Evolutionary conservation across 2,888 invertebrate genomes (phyloP).

Genomic region (Drosophila koepferae): DNA sequence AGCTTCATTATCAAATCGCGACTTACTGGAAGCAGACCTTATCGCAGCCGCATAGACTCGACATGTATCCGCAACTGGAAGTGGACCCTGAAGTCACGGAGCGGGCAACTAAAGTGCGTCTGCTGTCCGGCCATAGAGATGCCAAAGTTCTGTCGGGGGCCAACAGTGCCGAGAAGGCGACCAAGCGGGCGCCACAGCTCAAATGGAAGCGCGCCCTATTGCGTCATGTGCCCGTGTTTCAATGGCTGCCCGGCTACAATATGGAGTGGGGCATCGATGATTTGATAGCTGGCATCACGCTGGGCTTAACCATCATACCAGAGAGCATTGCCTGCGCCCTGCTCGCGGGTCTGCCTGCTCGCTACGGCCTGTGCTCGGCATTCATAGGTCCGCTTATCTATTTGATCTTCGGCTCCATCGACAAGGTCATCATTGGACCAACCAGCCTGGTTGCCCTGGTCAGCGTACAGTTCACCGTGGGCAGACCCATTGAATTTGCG

Average conservation of each 20-base stretch:
- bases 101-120: slow-evolving; percentile 49
- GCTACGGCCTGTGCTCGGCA: slow-evolving; percentile 96
- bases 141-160: slow-evolving; percentile 2
- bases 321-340: slow-evolving; percentile 97
- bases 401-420: slow-evolving; percentile 93
- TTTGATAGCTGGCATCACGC: slow-evolving; percentile 93
- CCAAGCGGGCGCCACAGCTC: slow-evolving; percentile 18
- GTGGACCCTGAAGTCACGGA: slow-evolving; percentile 50
- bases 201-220: slow-evolving; percentile 60
- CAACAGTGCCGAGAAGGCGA: slow-evolving; percentile 17
- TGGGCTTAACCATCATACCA: slow-evolving; percentile 96
- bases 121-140: slow-evolving; percentile 26
- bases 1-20: slow-evolving; percentile 59
- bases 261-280: slow-evolving; percentile 89
- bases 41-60: slow-evolving; percentile 5
- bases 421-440: slow-evolving; percentile 93
- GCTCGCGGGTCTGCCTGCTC: slow-evolving; percentile 93
- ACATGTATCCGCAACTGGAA: slow-evolving; percentile 66
- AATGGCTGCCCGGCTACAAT: slow-evolving; percentile 82
- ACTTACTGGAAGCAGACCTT: slow-evolving; percentile 39
- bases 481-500: slow-evolving; percentile 90
- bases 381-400: slow-evolving; percentile 96
- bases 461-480: slow-evolving; percentile 90
- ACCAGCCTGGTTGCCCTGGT: slow-evolving; percentile 93
- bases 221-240: slow-evolving; percentile 72